Conservation (phyloP, 2,888 invertebrate genomes). For the Pristionchus mayeri region DNA sequence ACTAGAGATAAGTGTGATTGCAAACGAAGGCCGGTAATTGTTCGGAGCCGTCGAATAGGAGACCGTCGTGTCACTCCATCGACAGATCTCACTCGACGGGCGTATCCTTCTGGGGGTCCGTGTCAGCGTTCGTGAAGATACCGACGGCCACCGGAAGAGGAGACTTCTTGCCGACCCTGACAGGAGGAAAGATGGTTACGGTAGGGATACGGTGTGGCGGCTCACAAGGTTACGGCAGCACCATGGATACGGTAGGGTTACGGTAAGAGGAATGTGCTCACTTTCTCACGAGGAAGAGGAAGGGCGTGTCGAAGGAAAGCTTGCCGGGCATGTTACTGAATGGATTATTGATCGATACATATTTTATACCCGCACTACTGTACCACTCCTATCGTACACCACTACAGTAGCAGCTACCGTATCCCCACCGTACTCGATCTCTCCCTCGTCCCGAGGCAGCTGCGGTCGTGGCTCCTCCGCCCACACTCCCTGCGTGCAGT, state of each 20-base stretch:
- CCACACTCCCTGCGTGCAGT: constrained; percentile 18
- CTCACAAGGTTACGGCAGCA: not conserved
- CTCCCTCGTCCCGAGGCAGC: not conserved
- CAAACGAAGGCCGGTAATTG: not conserved
- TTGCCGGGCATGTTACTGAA: constrained; percentile 22
- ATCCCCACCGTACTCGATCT: not conserved
- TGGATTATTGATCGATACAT: no score
- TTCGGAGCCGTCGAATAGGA: not conserved
- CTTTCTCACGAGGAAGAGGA: constrained; percentile 20
- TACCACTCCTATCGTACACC: no score
- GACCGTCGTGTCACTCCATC: not conserved
- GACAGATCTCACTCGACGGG: not conserved
- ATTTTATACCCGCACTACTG: no score
- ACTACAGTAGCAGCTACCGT: not conserved
- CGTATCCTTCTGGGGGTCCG: not conserved
- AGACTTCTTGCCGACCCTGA: not conserved
- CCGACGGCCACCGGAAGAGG: not conserved
- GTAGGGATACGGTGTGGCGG: not conserved
- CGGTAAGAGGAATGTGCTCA: not conserved
- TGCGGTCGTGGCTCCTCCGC: not conserved
- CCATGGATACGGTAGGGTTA: not conserved
- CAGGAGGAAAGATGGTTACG: not conserved
- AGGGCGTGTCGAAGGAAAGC: constrained; percentile 37
- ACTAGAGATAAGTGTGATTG: constrained; percentile 11
- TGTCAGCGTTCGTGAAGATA: constrained; percentile 18